Base-by-base conservation (phyloP, 2,888 invertebrate species). In the Pristionchus japonicus region DNA sequence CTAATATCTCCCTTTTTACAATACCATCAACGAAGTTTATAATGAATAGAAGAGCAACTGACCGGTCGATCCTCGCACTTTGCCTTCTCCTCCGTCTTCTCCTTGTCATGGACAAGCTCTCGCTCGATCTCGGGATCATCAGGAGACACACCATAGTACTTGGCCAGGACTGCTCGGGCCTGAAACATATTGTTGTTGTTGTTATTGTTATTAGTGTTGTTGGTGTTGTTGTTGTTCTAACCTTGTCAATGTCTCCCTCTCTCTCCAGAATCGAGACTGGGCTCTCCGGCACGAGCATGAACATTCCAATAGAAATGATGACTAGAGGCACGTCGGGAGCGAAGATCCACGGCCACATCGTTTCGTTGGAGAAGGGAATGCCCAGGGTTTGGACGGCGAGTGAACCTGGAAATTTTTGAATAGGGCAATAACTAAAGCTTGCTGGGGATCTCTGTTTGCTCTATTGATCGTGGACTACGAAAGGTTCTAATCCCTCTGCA, bases 321-420 rank as follows among this genome's bases (percentile, higher is more conserved):
- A 40, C 40, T 13, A 77, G 77, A 77, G 77, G 77, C 13, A 43
- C 77, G 67, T 89, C 90, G 0, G 91, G 91, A 6, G 90, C 80
- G 87, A 91, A 91, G 52, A 90, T 91, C 77, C 89, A 89, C 6
- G 91, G 91, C 91, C 91, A 91, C 27, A 91, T 88, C 15, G 89
- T 88, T 15, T 88, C 90, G 11, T 90, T 90, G 3, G 91, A 90
- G 88, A 91, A 90, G 31, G 91, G 91, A 7, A 91, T 89, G 20
- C 91, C 91, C 27, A 91, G 89, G 11, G 90, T 90, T 83, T 91
- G 91, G 0, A 90, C 90, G 13, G 90, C 70, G 20, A 91, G 86
- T 0, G 90, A 90, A 3, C 89, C 89, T 89, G 88, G 23, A 89
- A 88, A n/a, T n/a, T n/a, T n/a, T n/a, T n/a, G n/a, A n/a, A n/a